Evolutionary conservation across 2,888 invertebrate species (phyloP).

Genomic region (Isotomurus palustris): DNA sequence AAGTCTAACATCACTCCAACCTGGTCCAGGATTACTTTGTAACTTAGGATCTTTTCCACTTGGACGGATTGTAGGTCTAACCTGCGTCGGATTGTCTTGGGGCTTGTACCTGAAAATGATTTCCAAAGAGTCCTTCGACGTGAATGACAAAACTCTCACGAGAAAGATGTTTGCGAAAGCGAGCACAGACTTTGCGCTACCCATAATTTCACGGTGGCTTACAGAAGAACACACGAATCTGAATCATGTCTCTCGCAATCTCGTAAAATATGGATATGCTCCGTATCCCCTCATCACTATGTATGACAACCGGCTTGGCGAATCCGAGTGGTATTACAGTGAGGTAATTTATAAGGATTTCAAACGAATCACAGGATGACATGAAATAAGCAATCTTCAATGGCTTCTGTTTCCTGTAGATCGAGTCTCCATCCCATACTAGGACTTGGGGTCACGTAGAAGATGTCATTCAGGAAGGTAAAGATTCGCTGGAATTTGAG

Average conservation of each 20-base stretch:
- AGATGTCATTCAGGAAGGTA: background rate
- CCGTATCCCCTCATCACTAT: background rate
- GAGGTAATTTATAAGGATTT: background rate
- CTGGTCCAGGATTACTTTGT: too few relatives aligned
- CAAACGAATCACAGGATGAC: background rate
- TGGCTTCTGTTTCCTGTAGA: background rate
- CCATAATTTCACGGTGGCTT: too few relatives aligned
- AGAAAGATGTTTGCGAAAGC: too few relatives aligned
- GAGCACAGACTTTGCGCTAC: too few relatives aligned
- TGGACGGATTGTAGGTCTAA: too few relatives aligned
- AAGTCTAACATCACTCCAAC: too few relatives aligned
- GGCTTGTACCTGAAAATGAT: too few relatives aligned
- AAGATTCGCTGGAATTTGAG: background rate
- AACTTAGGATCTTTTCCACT: too few relatives aligned
- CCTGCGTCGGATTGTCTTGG: too few relatives aligned
- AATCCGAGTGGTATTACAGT: background rate
- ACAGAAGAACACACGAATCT: too few relatives aligned
- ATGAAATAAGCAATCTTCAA: background rate
- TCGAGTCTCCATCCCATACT: background rate
- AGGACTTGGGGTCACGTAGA: background rate
- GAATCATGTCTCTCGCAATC: background rate
- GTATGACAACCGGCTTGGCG: background rate
- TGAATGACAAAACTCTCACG: too few relatives aligned
- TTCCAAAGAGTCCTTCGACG: too few relatives aligned
- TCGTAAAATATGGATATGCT: background rate